A percentile compares a stretch with the other conserved stretches of the same genome.
Evolutionary conservation across 2,797 vertebrate species (phyloP).

Genomic region (Lycodopsis pacificus): DNA sequence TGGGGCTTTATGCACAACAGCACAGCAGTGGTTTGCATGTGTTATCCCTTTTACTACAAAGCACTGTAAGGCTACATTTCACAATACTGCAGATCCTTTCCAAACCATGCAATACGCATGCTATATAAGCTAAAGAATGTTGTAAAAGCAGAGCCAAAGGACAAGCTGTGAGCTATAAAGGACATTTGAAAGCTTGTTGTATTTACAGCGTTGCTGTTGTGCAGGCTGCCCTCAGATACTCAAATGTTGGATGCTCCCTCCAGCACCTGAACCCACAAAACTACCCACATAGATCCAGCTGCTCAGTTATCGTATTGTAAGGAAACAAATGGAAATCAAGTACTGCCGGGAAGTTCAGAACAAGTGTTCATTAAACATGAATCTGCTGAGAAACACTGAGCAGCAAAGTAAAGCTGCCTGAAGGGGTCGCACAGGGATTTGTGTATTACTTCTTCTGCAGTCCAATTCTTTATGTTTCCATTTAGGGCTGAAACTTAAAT

Average conservation of each 20-base stretch:
- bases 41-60: too few species aligned
- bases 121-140: not conserved
- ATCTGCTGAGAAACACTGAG: not conserved
- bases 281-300: not conserved
- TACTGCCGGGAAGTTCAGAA: not conserved
- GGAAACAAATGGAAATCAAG: not conserved
- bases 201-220: not conserved
- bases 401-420: not conserved
- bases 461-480: not conserved
- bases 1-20: not conserved
- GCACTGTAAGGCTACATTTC: too few species aligned
- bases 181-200: not conserved
- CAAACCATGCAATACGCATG: not conserved
- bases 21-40: not conserved
- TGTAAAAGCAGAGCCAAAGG: not conserved
- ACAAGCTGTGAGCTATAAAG: not conserved
- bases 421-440: not conserved
- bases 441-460: not conserved
- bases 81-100: too few species aligned
- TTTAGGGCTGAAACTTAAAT: not conserved
- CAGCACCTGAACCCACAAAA: not conserved
- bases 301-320: not conserved
- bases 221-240: not conserved
- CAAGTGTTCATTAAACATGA: not conserved
- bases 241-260: not conserved